These are phyloP conservation scores for Heliconius eleuchia DNA, from an alignment of 1,140 invertebrate genomes.

Conservation along the genomic window DNA sequence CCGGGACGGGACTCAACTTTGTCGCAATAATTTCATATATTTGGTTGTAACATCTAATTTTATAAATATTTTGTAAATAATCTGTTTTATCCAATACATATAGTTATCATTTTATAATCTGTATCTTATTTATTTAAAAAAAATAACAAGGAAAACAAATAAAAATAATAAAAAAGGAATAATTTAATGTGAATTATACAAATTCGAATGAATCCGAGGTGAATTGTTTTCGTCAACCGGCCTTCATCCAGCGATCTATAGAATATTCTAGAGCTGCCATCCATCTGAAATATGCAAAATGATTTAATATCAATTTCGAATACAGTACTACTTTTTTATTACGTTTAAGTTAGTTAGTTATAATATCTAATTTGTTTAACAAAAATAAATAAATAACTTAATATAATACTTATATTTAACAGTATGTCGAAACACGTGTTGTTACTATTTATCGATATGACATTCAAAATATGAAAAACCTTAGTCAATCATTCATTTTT, in stretches of 20 bases:
- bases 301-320: neutral
- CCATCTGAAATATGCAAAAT: slow-evolving; percentile 87
- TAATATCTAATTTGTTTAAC: too few species aligned
- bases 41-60: slow-evolving; percentile 5
- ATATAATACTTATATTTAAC: too few species aligned
- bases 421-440: too few species aligned
- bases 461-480: too few species aligned
- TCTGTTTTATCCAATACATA: neutral
- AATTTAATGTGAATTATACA: slow-evolving; percentile 49
- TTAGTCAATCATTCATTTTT: too few species aligned
- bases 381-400: too few species aligned
- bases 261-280: slow-evolving; percentile 96
- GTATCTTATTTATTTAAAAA: neutral
- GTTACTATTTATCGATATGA: too few species aligned
- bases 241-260: slow-evolving; percentile 97
- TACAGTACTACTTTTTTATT: neutral
- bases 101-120: neutral
- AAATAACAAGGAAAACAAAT: slow-evolving; percentile 26
- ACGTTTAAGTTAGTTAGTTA: too few species aligned
- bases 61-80: slow-evolving; percentile 4
- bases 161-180: slow-evolving; percentile 38
- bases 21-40: neutral
- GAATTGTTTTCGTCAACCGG: slow-evolving; percentile 84
- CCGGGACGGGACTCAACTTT: slow-evolving; percentile 6
- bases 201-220: slow-evolving; percentile 61